These are phyloP conservation scores for Carpatolechia fugitivella DNA, from an alignment of 2,888 invertebrate genomes.

Conservation along the genomic window DNA sequence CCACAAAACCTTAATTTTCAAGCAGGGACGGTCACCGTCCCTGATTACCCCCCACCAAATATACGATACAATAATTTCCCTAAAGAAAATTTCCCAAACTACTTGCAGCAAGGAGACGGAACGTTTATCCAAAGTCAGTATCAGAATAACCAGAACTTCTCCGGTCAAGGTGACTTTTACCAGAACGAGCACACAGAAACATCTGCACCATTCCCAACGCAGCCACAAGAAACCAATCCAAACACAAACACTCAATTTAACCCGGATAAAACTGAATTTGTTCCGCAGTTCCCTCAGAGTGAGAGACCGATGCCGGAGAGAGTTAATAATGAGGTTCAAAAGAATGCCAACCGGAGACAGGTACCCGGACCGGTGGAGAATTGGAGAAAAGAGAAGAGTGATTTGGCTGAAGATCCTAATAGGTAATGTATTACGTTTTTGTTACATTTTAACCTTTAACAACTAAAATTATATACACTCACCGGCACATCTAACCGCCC, in stretches of 20 bases:
- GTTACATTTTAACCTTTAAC: neutral
- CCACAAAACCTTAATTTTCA: slow-evolving; percentile 20
- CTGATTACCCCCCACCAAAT: slow-evolving; percentile 57
- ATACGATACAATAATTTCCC: slow-evolving; percentile 41
- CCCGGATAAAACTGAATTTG: slow-evolving; percentile 14
- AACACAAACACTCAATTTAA: neutral
- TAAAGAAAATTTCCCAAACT: slow-evolving; percentile 48
- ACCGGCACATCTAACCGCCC: no score
- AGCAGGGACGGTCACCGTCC: slow-evolving; percentile 28
- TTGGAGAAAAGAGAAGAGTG: slow-evolving; percentile 60
- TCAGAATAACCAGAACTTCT: slow-evolving; percentile 40
- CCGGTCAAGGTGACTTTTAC: slow-evolving; percentile 46
- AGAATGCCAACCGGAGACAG: slow-evolving; percentile 33
- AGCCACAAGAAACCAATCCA: neutral
- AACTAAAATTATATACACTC: no score
- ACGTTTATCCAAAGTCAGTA: slow-evolving; percentile 62
- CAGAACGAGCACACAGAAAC: slow-evolving; percentile 21
- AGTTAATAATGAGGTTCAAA: slow-evolving; percentile 58
- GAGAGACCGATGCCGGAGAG: slow-evolving; percentile 37
- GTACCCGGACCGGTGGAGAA: slow-evolving; percentile 47
- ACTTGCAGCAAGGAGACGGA: slow-evolving; percentile 64
- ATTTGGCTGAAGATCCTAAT: slow-evolving; percentile 31
- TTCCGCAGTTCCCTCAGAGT: slow-evolving; percentile 29
- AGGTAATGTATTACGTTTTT: neutral
- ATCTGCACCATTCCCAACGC: neutral